Conservation (phyloP, 2,797 vertebrate genomes). For the Enteromius paludinosus region DNA sequence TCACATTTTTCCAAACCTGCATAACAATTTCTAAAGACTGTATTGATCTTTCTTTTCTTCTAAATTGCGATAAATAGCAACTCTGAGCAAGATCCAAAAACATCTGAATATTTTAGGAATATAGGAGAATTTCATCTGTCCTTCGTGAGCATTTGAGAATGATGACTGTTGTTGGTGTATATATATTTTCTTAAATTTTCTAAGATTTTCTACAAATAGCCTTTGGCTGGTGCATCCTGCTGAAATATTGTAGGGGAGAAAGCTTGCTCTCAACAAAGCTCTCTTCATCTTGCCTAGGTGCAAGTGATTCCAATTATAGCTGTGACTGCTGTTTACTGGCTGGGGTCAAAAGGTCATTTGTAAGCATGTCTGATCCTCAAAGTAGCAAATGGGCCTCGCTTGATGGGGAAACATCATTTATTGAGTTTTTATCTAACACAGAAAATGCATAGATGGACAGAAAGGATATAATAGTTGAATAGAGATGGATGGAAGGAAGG, state of each 20-base stretch:
- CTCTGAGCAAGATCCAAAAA: neutral
- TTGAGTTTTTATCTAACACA: neutral
- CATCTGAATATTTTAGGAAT: neutral
- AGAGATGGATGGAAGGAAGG: neutral
- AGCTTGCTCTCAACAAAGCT: constrained; percentile 69
- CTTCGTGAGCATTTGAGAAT: neutral
- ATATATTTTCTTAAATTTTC: neutral
- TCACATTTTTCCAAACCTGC: neutral
- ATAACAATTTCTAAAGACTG: neutral
- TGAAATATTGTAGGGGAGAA: constrained; percentile 62
- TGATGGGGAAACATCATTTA: constrained; percentile 1
- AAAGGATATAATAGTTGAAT: neutral
- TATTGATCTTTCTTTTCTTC: neutral
- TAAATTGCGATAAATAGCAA: neutral
- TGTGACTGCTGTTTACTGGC: constrained; percentile 75
- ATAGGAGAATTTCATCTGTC: neutral
- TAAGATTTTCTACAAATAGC: constrained; percentile 40
- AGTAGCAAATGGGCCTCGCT: constrained; percentile 54
- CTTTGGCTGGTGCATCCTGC: constrained; percentile 48
- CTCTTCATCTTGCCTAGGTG: constrained; percentile 72
- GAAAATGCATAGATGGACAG: neutral
- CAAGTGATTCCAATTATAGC: constrained; percentile 82
- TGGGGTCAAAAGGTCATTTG: constrained; percentile 73
- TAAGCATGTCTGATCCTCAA: constrained; percentile 69
- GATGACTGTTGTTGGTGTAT: neutral